Conservation (phyloP, 2,797 vertebrate species). For the Prionace glauca region DNA sequence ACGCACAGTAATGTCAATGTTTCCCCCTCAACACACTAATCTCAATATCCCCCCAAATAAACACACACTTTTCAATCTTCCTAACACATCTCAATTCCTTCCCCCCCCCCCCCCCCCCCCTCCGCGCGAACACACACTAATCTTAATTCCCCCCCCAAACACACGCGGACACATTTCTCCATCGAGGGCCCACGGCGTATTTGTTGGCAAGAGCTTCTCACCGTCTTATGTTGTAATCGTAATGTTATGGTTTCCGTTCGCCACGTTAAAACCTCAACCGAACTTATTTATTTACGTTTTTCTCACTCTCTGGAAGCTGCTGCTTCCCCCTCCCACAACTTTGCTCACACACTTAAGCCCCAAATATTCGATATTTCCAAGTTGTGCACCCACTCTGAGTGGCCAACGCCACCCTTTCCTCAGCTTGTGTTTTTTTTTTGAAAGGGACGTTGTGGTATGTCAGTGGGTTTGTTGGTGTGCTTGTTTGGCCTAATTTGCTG, state of each 20-base stretch:
- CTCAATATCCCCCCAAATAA: too few relatives aligned
- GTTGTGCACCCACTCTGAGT: neutral
- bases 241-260: conserved; percentile 29
- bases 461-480: neutral
- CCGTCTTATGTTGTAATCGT: neutral
- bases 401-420: neutral
- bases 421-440: neutral
- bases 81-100: too few relatives aligned
- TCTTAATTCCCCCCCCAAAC: neutral
- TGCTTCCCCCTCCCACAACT: neutral
- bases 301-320: too few relatives aligned
- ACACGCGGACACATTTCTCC: neutral
- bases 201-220: neutral
- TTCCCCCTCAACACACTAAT: too few relatives aligned
- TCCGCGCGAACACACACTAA: too few relatives aligned
- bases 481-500: conserved; percentile 24
- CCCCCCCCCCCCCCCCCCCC: too few relatives aligned
- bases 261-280: neutral
- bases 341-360: neutral
- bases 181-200: neutral
- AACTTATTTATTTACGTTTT: neutral
- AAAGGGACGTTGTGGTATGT: neutral
- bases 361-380: neutral
- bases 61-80: too few relatives aligned
- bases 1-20: too few relatives aligned